Evolutionary conservation across 2,888 invertebrate genomes (phyloP).

Genomic region (Cryptocephalus moraei): DNA sequence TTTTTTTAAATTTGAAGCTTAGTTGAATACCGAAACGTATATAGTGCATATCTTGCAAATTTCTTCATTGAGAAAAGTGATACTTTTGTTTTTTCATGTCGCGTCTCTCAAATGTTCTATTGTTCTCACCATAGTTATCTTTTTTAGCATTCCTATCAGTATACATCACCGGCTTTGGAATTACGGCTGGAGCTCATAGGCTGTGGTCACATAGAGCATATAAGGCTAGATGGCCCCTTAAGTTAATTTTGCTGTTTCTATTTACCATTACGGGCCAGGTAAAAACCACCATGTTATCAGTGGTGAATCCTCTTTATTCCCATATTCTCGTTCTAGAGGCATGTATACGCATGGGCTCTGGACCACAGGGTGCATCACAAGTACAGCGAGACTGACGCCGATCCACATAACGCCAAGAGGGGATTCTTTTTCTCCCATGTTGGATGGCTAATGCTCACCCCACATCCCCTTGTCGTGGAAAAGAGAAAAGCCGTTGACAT

Average conservation of each 20-base stretch:
- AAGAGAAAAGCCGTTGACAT: conserved; percentile 58
- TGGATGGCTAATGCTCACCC: conserved; percentile 81
- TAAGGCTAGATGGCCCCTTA: conserved; percentile 59
- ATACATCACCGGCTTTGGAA: conserved; percentile 69
- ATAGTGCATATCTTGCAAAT: no score
- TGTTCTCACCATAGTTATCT: background rate
- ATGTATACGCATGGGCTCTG: conserved; percentile 77
- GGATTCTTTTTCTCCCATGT: conserved; percentile 78
- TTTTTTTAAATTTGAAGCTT: no score
- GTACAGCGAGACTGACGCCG: conserved; percentile 77
- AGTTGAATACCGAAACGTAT: no score
- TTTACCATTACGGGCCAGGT: conserved; percentile 77
- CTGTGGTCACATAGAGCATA: conserved; percentile 75
- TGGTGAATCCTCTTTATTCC: no score
- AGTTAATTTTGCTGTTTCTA: conserved; percentile 56
- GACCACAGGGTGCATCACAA: conserved; percentile 86
- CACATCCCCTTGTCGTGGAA: conserved; percentile 67
- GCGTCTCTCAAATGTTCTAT: no score
- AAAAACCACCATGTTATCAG: conserved; percentile 15
- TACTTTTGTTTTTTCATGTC: no score
- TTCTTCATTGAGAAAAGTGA: no score
- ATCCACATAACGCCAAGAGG: conserved; percentile 72
- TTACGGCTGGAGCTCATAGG: conserved; percentile 72
- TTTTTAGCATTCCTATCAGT: conserved; percentile 49
- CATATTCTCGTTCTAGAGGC: conserved; percentile 47